Conservation (phyloP, 2,797 vertebrate species). For the Pachyuromys duprasi region DNA sequence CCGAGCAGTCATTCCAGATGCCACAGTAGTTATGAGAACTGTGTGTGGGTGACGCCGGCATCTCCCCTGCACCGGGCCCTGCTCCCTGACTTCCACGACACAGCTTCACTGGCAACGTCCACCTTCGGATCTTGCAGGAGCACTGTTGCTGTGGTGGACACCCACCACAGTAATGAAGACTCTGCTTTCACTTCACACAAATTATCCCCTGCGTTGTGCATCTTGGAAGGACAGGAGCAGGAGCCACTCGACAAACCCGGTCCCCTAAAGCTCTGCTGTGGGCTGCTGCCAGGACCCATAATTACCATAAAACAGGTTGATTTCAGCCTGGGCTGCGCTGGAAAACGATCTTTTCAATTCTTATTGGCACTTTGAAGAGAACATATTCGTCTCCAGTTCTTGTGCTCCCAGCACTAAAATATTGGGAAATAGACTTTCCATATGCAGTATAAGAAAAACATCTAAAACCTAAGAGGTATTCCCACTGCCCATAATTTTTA, state of each 20-base stretch:
- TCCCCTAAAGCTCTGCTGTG: constrained; percentile 65
- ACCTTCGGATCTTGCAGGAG: background rate
- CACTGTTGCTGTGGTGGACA: background rate
- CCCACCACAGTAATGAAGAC: background rate
- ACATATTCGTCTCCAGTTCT: constrained; percentile 65
- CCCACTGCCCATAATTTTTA: constrained; percentile 68
- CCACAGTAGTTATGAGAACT: background rate
- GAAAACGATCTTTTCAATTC: constrained; percentile 81
- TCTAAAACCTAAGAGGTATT: constrained; percentile 70
- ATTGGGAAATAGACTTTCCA: constrained; percentile 74
- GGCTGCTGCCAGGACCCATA: constrained; percentile 72
- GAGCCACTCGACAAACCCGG: constrained; percentile 54
- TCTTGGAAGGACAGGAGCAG: constrained; percentile 71
- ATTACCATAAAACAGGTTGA: constrained; percentile 78
- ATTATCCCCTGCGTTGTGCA: constrained; percentile 58
- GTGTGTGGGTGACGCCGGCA: background rate
- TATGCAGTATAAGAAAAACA: constrained; percentile 73
- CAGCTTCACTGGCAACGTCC: background rate
- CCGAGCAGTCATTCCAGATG: background rate
- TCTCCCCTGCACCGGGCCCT: background rate
- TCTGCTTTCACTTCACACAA: constrained; percentile 61
- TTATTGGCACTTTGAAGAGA: constrained; percentile 76
- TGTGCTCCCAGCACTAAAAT: constrained; percentile 70
- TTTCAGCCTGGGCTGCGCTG: constrained; percentile 75
- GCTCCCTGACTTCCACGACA: background rate